These are phyloP conservation scores for Neotoxoptera formosana DNA, from an alignment of 1,140 invertebrate genomes.

Conservation along the genomic window DNA sequence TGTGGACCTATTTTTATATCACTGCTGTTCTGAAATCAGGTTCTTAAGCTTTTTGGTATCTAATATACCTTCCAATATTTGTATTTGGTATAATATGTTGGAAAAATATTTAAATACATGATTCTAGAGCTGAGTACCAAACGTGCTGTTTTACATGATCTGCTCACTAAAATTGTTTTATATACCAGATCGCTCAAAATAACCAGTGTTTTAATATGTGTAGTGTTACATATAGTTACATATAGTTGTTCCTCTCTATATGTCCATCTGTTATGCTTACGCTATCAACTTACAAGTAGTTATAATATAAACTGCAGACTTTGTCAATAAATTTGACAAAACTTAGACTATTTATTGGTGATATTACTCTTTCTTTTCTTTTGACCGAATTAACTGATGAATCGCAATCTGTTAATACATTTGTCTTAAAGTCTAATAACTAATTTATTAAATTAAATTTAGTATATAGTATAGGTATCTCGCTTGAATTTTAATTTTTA, in stretches of 20 bases:
- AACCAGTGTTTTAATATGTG: no score
- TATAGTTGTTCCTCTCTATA: no score
- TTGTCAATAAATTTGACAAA: no score
- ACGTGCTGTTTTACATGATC: neutral
- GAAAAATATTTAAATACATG: neutral
- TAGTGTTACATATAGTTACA: no score
- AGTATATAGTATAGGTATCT: no score
- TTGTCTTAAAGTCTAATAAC: neutral
- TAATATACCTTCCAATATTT: neutral
- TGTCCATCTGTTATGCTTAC: no score
- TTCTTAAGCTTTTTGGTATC: neutral
- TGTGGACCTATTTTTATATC: neutral
- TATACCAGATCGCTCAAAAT: no score
- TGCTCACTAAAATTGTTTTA: no score
- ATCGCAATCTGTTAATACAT: neutral
- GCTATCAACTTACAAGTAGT: no score
- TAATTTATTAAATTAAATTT: no score
- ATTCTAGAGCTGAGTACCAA: neutral
- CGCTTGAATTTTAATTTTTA: neutral
- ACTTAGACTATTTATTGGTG: neutral
- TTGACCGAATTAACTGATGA: neutral
- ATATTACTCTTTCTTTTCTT: neutral
- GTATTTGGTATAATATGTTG: neutral
- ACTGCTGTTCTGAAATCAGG: neutral
- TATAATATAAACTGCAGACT: no score